Base-by-base conservation (phyloP, 2,113 vertebrate species). In the Dipodomys ordii region DNA sequence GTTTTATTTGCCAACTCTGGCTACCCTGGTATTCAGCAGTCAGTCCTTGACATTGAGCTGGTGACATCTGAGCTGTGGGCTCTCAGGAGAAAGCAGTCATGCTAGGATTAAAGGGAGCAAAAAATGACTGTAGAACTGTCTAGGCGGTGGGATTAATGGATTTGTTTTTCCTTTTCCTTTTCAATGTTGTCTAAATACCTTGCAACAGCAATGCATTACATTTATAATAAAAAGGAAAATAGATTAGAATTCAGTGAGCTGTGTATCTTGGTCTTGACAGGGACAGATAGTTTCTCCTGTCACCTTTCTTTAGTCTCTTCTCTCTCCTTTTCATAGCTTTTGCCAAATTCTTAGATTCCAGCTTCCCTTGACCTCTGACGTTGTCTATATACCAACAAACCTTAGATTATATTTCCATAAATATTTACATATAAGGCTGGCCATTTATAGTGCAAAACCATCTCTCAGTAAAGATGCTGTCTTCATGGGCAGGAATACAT, bases 221-320 rank as follows among this genome's bases (percentile, higher is more conserved):
- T 95, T 84, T 88, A 62, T 88, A 86, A 88, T 92, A 28, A 67
- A 62, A 89, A 87, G 53, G 53, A 57, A 88, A 80, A 83, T 27
- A 83, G 94, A 57, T 92, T 83, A 79, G 85, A 86, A 92, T 68
- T 86, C 27, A 4, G 53, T 39, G n/a, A 87, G 57, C 84, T 20
- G 7, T 32, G 18, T 23, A 15, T 1, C 5, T 3, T 64, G 4
- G 49, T 73, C 53, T 62, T 83, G 74, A 72, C 32, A 10, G 15
- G 16, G 19, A 49, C 18, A 23, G 62, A 46, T 57, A 32, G 1
- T 7, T 22, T 49, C 30, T 53, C 32, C 32, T 30, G 6, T 35
- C 30, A n/a, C 73, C 4, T 69, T 6, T 79, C 28, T 71, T 77
- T 65, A 28, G 39, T 27, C n/a, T 44, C 35, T 23, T 12, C 30